Percentiles rank a stretch among this genome's conserved stretches.
These are phyloP conservation scores for Marronus borbonicus DNA, from an alignment of 2,888 invertebrate genomes.

Conservation along the genomic window DNA sequence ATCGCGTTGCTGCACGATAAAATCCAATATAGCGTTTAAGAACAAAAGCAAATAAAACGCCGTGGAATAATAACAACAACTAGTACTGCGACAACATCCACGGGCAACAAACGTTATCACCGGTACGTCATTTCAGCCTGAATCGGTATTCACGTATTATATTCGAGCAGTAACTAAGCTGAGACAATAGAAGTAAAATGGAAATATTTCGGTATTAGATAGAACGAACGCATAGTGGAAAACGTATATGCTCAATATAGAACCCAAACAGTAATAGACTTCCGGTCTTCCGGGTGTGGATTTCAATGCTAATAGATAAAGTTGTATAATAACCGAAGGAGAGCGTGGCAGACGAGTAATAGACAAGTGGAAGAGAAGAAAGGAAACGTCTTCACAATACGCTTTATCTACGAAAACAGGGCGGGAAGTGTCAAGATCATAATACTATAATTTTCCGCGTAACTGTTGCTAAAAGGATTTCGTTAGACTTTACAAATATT, in stretches of 20 bases:
- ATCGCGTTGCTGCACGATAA: neutral
- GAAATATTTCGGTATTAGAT: constrained; percentile 46
- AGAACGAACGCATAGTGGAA: constrained; percentile 11
- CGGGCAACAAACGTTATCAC: constrained; percentile 41
- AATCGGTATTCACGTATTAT: constrained; percentile 39
- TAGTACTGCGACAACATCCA: constrained; percentile 21
- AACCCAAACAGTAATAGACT: constrained; percentile 52
- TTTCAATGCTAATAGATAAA: constrained; percentile 59
- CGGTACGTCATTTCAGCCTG: constrained; percentile 32
- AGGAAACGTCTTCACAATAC: constrained; percentile 58
- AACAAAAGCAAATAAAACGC: constrained; percentile 20
- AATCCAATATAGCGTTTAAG: constrained; percentile 20
- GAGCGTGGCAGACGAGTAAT: constrained; percentile 51
- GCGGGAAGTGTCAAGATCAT: constrained; percentile 39
- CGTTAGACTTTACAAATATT: constrained; percentile 19
- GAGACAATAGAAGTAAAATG: constrained; percentile 45
- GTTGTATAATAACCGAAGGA: constrained; percentile 53
- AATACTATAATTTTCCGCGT: constrained; percentile 6
- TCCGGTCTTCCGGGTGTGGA: constrained; percentile 57
- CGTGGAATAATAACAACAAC: constrained; percentile 30
- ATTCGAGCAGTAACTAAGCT: constrained; percentile 31
- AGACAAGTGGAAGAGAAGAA: constrained; percentile 55
- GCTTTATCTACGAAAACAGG: constrained; percentile 55
- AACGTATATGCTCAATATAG: constrained; percentile 24
- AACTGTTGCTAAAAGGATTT: neutral